Base-by-base conservation (phyloP, 1,140 invertebrate genomes). In the Drosophila saltans region DNA sequence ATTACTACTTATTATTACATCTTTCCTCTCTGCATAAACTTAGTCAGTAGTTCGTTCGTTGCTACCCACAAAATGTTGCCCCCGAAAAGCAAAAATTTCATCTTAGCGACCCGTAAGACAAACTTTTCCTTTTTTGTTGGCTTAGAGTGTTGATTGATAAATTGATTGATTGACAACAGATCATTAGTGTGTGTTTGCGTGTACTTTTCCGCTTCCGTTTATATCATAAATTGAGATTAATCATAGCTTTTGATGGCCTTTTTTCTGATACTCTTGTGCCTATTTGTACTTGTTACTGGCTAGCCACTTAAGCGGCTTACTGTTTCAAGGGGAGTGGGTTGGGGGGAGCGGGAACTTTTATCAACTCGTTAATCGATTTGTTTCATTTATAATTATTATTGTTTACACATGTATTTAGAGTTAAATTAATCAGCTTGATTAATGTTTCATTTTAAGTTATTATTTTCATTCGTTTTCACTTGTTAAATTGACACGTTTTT, bases 201-300 rank as follows among this genome's bases (percentile, higher is more conserved):
- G 6, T 16, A 45, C 11, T 66, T 72, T 69, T n/a, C 62, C 36
- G 43, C 57, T 63, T 26, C 66, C 60, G 83, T 45, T 56, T 63
- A 75, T 88, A 84, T 89, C 84, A 88, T 88, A 88, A 88, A 88
- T 88, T 84, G 80, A 88, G 84, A 88, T 88, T 88, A 88, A 88
- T 88, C 84, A 80, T 88, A 85, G 33, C 78, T 89, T 72, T 70
- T 61, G 80, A 80, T 89, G 78, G 69, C 52, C 69, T 55, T 26
- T 7, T 36, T 36, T 7, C 28, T 57, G 58, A 6, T 33, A n/a
- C 21, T 45, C 1, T 61, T 21, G 16, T 40, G 28, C 52, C 66
- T 68, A 75, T 78, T 78, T 52, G 72, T 60, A 39, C 59, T 75
- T 75, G 75, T 75, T 76, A 79, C 73, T 76, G 68, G 76, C 75